Evolutionary conservation across 2,797 vertebrate genomes (phyloP), one percentile per base, ranked within the genome.

Genomic region (Molothrus ater): DNA sequence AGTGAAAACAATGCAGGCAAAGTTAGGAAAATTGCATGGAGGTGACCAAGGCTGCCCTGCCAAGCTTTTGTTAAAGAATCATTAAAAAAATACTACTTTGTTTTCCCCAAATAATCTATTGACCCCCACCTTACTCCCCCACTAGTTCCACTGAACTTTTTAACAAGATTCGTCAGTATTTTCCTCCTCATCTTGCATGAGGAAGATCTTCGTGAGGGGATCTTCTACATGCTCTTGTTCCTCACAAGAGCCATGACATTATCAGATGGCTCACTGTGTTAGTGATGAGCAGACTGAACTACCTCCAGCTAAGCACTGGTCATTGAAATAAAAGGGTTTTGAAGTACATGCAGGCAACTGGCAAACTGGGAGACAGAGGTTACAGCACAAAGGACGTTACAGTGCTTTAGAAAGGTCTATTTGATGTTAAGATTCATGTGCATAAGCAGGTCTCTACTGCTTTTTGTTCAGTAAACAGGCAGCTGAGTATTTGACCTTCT

Each of bases 1-100:
- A 60, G 47, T 29, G 80, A 94, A 94, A 93, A 95, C 83, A 94
- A 94, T 57, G 59, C 66, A 79, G 83, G 60, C 68, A 92, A 94
- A 93, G 69, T 86, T 56, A 86, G 85, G 56, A 95, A 91, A 93
- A 75, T 34, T 38, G 47, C 21, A 60, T 2, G 63, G 51, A 90
- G 56, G 59, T 91, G 82, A 92, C 66, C 70, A 88, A 88, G 40
- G 54, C 57, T 42, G 42, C 32, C 21, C 63, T 60, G 63, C 18
- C 66, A 90, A 70, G 74, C 38, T 90, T 88, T 70, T 43, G 78
- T 65, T 57, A 38, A 91, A 88, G 43, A 48, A 72, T 40, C 0
- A 0, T 59, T 91, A 34, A 3, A 42, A 81, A 82, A 57, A 63
- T 3, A 81, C 20, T 76, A 64, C 36, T 80, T 83, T 80, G 16